A percentile compares a stretch with the other conserved stretches of the same genome.
These are phyloP conservation scores for Ictalurus furcatus DNA, from an alignment of 2,113 vertebrate genomes.

Conservation along the genomic window DNA sequence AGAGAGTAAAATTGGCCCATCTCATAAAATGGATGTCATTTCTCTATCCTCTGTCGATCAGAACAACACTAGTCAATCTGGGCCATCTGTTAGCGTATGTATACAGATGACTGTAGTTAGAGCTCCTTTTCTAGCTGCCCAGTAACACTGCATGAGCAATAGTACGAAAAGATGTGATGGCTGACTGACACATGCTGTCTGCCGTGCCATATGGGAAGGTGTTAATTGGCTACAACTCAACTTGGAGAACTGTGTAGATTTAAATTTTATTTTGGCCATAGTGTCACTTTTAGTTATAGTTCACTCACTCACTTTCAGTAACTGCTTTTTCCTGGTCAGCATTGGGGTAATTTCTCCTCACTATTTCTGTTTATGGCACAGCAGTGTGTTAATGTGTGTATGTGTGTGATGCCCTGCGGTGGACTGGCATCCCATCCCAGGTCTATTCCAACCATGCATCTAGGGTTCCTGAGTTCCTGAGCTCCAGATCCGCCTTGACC, in stretches of 20 bases:
- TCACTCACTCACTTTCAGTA: not conserved
- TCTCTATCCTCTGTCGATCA: conserved; percentile 4
- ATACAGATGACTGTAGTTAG: conserved; percentile 5
- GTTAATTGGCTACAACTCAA: not conserved
- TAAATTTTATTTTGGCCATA: not conserved
- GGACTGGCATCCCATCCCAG: not conserved
- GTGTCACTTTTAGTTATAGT: not conserved
- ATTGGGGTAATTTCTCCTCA: not conserved
- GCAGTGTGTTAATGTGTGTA: not conserved
- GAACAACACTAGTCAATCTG: conserved; percentile 18
- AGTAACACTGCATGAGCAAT: conserved; percentile 1
- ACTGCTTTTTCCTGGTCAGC: not conserved
- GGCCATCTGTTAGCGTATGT: not conserved
- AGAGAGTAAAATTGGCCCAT: conserved; percentile 13
- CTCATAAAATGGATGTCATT: conserved; percentile 9
- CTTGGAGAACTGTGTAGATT: not conserved
- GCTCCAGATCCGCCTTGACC: not conserved
- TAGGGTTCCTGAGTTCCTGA: not conserved
- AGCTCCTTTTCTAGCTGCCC: not conserved
- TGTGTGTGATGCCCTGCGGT: not conserved
- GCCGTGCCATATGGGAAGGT: not conserved
- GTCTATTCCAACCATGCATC: not conserved
- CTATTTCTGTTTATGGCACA: not conserved
- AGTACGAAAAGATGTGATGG: not conserved
- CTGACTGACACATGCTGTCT: conserved; percentile 5